Conservation (phyloP, 2,888 invertebrate genomes). For the Bedellia somnulentella region DNA sequence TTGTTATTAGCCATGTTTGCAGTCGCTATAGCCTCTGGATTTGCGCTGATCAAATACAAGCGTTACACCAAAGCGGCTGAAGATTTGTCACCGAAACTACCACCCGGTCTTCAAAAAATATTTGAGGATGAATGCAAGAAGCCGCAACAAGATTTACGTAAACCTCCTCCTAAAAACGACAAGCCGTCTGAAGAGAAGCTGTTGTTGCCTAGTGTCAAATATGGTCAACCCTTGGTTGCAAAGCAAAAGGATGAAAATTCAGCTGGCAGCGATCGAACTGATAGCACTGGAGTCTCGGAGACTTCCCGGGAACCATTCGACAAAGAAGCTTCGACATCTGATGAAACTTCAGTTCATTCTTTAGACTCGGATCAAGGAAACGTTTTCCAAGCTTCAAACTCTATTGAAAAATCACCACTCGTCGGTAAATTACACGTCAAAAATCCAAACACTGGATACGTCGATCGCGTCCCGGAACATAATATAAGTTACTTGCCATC, state of each 20-base stretch:
- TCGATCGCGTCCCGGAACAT: slow-evolving; percentile 23
- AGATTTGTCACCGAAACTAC: too few relatives aligned
- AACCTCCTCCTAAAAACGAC: too few relatives aligned
- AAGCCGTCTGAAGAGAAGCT: slow-evolving; percentile 44
- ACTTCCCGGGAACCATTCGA: slow-evolving; percentile 33
- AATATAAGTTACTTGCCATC: slow-evolving; percentile 29
- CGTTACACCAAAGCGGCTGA: too few relatives aligned
- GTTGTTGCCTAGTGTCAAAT: too few relatives aligned
- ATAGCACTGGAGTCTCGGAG: slow-evolving; percentile 49
- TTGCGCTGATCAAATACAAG: too few relatives aligned
- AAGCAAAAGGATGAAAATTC: slow-evolving; percentile 32
- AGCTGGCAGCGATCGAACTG: slow-evolving; percentile 44
- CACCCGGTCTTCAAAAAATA: too few relatives aligned
- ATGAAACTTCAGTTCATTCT: slow-evolving; percentile 37
- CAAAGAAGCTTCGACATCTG: slow-evolving; percentile 40
- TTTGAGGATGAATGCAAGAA: too few relatives aligned
- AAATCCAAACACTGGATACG: slow-evolving; percentile 32
- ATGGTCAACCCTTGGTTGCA: too few relatives aligned
- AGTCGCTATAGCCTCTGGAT: too few relatives aligned
- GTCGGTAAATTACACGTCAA: slow-evolving; percentile 23
- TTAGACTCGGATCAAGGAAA: slow-evolving; percentile 30
- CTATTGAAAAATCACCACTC: slow-evolving; percentile 29
- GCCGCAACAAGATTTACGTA: too few relatives aligned
- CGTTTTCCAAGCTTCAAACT: slow-evolving; percentile 11
- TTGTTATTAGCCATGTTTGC: too few relatives aligned